Percentiles rank a stretch among this genome's conserved stretches.
phyloP scores from a whole-genome alignment of 1,140 invertebrate species.

The Uloborus diversus region DNA sequence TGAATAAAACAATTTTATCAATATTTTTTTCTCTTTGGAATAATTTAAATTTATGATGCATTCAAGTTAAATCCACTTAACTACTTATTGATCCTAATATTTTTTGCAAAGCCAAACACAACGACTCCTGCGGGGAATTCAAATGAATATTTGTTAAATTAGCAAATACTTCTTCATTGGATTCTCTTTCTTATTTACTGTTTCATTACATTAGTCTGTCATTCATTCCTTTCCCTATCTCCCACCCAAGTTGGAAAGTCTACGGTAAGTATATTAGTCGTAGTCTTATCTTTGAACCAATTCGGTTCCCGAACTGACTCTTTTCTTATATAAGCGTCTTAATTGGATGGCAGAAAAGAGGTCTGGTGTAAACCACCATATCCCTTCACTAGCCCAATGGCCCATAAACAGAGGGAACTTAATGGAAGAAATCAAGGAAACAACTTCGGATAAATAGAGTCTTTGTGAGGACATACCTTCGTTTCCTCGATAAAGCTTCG shows the following conservation, averaged over 20 bases:
- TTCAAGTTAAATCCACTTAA: no score
- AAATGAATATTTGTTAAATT: no score
- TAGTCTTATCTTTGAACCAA: slow-evolving; percentile 35
- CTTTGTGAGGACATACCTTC: slow-evolving; percentile 46
- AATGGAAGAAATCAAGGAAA: slow-evolving; percentile 51
- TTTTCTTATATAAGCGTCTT: slow-evolving; percentile 43
- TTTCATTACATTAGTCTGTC: slow-evolving; percentile 11
- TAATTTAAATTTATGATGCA: no score
- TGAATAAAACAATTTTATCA: no score
- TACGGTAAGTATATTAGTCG: slow-evolving; percentile 44
- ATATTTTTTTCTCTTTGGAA: no score
- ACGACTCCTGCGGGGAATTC: no score
- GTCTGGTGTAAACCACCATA: slow-evolving; percentile 43
- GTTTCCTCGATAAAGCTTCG: slow-evolving; percentile 47
- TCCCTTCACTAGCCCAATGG: slow-evolving; percentile 29
- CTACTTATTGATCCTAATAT: no score
- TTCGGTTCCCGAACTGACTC: slow-evolving; percentile 12
- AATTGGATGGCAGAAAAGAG: slow-evolving; percentile 47
- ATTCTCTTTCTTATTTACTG: neutral
- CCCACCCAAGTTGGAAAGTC: slow-evolving; percentile 28
- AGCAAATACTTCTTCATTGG: no score
- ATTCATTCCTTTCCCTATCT: slow-evolving; percentile 32
- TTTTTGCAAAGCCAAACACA: no score
- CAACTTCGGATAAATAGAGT: slow-evolving; percentile 52
- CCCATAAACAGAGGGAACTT: slow-evolving; percentile 49